Evolutionary conservation across 64 coral and sea anemone genomes (phyloP).

Genomic region (Platygyra sinensis): DNA sequence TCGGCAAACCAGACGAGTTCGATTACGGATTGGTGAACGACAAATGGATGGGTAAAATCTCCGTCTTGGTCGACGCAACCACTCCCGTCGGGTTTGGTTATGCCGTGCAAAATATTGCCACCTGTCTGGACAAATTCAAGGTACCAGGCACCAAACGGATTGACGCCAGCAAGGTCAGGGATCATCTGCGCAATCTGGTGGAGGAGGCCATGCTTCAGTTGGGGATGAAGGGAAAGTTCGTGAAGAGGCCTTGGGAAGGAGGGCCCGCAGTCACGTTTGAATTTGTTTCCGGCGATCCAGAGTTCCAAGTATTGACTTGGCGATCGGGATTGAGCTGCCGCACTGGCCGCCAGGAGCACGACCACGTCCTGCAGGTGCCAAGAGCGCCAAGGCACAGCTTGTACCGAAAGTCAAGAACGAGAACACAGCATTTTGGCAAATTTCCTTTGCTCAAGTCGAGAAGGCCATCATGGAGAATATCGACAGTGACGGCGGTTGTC

Average conservation of each 20-base stretch:
- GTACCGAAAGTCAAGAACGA: constrained; percentile 13
- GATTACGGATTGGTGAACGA: constrained; percentile 29
- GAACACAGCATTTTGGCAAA: constrained; percentile 16
- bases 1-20: constrained; percentile 48
- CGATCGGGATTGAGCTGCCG: constrained; percentile 7
- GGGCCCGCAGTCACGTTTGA: constrained; percentile 54
- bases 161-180: constrained; percentile 5
- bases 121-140: constrained; percentile 21
- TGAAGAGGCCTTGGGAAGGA: background rate
- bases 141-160: background rate
- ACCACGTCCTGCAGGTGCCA: background rate
- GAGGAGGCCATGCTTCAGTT: background rate
- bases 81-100: constrained; percentile 24
- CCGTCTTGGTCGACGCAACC: background rate
- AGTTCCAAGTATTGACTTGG: constrained; percentile 43
- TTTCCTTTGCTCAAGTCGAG: constrained; percentile 40
- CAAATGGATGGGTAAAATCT: constrained; percentile 16
- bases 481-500: constrained; percentile 29
- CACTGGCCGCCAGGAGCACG: constrained; percentile 11
- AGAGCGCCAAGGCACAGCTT: constrained; percentile 4
- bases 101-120: background rate
- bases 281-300: background rate
- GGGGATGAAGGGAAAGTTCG: background rate
- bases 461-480: constrained; percentile 21
- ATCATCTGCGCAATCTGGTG: background rate